Evolutionary conservation across 2,797 vertebrate genomes (phyloP).

Genomic region (Cygnus olor): DNA sequence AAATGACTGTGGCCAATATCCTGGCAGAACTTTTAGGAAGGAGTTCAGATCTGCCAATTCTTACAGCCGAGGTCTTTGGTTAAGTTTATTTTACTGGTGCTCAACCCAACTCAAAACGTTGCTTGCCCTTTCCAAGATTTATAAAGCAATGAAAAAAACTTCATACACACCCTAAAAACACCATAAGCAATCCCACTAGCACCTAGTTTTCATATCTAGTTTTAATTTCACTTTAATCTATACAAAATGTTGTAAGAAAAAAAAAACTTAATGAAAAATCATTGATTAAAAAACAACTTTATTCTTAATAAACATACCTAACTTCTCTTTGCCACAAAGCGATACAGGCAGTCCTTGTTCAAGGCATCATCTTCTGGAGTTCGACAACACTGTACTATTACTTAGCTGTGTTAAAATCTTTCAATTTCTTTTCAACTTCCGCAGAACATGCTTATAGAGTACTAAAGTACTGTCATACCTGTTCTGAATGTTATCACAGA

Average conservation of each 20-base stretch:
- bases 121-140: background rate
- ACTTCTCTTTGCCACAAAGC: background rate
- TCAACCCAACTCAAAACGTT: background rate
- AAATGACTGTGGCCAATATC: background rate
- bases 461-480: background rate
- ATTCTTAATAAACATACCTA: background rate
- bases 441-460: background rate
- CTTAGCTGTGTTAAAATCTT: background rate
- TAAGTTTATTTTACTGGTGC: background rate
- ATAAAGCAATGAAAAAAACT: background rate
- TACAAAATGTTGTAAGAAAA: background rate
- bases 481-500: background rate
- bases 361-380: background rate
- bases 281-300: background rate
- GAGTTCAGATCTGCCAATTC: constrained; percentile 18
- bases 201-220: background rate
- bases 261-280: background rate
- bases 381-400: background rate
- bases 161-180: rapidly evolving
- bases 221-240: background rate
- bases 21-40: constrained; percentile 16
- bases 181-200: background rate
- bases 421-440: background rate
- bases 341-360: background rate
- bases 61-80: background rate